phyloP scores from a whole-genome alignment of 2,113 vertebrate species.

The Peromyscus polionotus region DNA sequence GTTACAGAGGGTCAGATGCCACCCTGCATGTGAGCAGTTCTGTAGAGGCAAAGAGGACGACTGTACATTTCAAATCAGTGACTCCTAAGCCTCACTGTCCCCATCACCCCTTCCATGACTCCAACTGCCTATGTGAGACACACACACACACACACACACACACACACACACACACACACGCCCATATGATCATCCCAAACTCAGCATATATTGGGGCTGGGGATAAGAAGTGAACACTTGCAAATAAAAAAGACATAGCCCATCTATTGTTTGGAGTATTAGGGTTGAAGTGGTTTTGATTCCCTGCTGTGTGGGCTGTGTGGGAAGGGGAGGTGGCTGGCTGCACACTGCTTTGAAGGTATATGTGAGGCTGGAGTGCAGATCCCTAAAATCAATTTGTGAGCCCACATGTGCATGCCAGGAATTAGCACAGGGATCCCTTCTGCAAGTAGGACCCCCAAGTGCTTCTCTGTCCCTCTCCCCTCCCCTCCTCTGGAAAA shows the following conservation, averaged over 20 bases:
- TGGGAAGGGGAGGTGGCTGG: rapidly evolving
- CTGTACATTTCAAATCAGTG: constrained; percentile 19
- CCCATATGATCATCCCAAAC: not conserved
- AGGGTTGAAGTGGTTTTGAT: not conserved
- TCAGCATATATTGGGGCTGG: not conserved
- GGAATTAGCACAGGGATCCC: not conserved
- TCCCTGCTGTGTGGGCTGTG: rapidly evolving
- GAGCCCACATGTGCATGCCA: rapidly evolving
- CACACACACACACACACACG: too few relatives aligned
- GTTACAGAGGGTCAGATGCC: constrained; percentile 58
- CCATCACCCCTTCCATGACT: not conserved
- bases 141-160: not conserved
- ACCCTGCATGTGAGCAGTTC: not conserved
- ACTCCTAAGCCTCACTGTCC: not conserved
- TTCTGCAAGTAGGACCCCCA: not conserved
- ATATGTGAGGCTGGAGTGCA: rapidly evolving
- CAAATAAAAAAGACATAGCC: not conserved
- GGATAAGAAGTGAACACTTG: not conserved
- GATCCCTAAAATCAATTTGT: not conserved
- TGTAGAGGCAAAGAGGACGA: not conserved
- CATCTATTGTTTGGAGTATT: not conserved
- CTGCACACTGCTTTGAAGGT: rapidly evolving
- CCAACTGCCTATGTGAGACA: not conserved
- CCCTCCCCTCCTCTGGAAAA: constrained; percentile 82
- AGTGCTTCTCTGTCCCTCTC: constrained; percentile 24